Evolutionary conservation across 1,140 invertebrate species (phyloP), one percentile per base, ranked within the genome.

Genomic region (Drosophila erecta): DNA sequence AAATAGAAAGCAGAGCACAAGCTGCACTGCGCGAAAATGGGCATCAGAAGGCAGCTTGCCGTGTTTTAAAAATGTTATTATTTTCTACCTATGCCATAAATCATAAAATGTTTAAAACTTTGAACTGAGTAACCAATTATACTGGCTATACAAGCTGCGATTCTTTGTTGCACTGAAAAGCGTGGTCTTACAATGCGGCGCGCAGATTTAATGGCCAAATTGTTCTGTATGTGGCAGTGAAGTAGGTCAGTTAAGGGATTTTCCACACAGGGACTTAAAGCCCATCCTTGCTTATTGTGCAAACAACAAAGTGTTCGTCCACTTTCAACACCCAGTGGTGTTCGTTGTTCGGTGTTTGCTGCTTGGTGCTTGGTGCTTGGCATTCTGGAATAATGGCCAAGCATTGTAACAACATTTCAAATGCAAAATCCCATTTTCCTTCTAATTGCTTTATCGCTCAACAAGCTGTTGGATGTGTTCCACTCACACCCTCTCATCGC

Each of bases 381-480:
- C 35, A 67, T 57, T 43, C 47, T 55, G 59, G 49, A 67, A 70
- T 67, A 70, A 70, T 66, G 53, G 55, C 44, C 76, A 22, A 72
- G 64, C 75, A 69, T 72, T 83, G 79, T 76, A 89, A 69, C 79
- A 83, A 81, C 69, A 77, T 83, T 84, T 89, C 76, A 84, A 90
- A 89, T 89, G 79, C 79, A 74, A 89, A 89, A 89, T 84, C 79
- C 84, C 84, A 89, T 89, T 89, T 89, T 89, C 76, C 79, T 84
- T 77, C 76, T 89, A 89, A 89, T 89, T 84, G 84, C 84, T 84
- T 89, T 89, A 89, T 80, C 79, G 84, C 84, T 84, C 84, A 89
- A 89, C 79, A 89, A 89, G 84, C 84, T 89, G 84, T 89, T 87
- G 76, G 75, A 64, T 66, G 58, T 85, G 74, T 78, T 69, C 66